Percentiles rank a stretch among this genome's conserved stretches.
These are phyloP conservation scores for Amphilophus citrinellus DNA, from an alignment of 2,113 vertebrate species.

Conservation along the genomic window DNA sequence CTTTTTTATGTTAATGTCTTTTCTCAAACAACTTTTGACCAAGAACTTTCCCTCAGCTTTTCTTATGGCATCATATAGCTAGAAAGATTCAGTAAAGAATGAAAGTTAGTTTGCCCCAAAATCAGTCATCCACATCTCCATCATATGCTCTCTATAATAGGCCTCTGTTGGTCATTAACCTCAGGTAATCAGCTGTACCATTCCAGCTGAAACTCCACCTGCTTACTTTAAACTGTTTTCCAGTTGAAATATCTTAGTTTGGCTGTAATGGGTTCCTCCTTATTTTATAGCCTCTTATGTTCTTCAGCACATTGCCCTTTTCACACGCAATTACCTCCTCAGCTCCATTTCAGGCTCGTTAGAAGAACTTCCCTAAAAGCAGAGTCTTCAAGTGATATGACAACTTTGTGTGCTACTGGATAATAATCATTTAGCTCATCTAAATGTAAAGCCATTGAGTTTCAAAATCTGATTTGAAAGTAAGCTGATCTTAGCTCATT, in stretches of 20 bases:
- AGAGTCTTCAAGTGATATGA: conserved; percentile 36
- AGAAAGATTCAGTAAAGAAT: conserved; percentile 1
- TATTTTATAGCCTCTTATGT: conserved; percentile 65
- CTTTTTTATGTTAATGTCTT: background rate
- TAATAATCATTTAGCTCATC: conserved; percentile 9
- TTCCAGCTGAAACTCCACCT: conserved; percentile 32
- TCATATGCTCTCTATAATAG: conserved; percentile 43
- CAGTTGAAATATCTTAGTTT: conserved; percentile 60
- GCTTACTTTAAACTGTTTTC: conserved; percentile 63
- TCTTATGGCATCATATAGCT: conserved; percentile 19
- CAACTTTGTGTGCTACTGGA: conserved; percentile 12
- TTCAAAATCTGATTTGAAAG: conserved; percentile 18
- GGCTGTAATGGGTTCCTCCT: conserved; percentile 58
- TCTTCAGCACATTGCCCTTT: conserved; percentile 70
- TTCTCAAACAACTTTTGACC: background rate
- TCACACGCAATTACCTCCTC: conserved; percentile 71
- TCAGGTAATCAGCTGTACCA: conserved; percentile 51
- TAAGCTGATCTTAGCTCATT: background rate
- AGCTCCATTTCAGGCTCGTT: conserved; percentile 70
- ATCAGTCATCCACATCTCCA: conserved; percentile 8
- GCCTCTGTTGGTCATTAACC: conserved; percentile 51
- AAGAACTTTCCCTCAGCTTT: conserved; percentile 13
- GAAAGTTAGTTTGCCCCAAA: background rate
- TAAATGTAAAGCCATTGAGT: background rate
- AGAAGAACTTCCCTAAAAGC: conserved; percentile 49